Evolutionary conservation across 2,888 invertebrate genomes (phyloP).

Genomic region (Saturnia japonica): DNA sequence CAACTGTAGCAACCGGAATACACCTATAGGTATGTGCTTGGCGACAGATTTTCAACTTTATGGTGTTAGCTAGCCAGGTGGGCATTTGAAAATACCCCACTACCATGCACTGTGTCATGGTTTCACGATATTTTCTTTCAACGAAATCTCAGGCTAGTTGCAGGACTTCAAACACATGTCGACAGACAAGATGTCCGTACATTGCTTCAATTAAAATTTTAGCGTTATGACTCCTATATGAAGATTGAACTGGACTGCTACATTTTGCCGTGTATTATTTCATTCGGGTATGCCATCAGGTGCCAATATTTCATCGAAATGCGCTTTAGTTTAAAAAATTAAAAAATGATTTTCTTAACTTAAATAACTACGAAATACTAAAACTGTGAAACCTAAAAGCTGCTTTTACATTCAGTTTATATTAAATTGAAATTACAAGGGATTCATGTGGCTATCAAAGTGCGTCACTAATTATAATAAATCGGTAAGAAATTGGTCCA

Average conservation of each 20-base stretch:
- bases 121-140: too few relatives aligned
- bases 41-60: too few relatives aligned
- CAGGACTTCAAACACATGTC: too few relatives aligned
- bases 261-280: not conserved
- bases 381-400: slow-evolving; percentile 20
- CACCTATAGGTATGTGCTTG: too few relatives aligned
- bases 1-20: too few relatives aligned
- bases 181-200: too few relatives aligned
- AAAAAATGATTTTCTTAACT: not conserved
- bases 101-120: too few relatives aligned
- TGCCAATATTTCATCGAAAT: not conserved
- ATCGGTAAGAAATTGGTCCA: slow-evolving; percentile 69
- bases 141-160: too few relatives aligned
- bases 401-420: slow-evolving; percentile 34
- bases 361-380: not conserved
- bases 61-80: too few relatives aligned
- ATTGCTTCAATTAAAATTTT: not conserved
- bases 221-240: not conserved
- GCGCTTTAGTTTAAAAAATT: not conserved
- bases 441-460: slow-evolving; percentile 65
- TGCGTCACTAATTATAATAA: slow-evolving; percentile 61
- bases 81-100: too few relatives aligned
- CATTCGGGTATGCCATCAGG: not conserved
- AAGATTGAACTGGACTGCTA: not conserved
- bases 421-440: slow-evolving; percentile 66